Percentiles rank a stretch among this genome's conserved stretches.
Conservation (phyloP, 2,888 invertebrate genomes). For the Lasioglossum leucozonium region DNA sequence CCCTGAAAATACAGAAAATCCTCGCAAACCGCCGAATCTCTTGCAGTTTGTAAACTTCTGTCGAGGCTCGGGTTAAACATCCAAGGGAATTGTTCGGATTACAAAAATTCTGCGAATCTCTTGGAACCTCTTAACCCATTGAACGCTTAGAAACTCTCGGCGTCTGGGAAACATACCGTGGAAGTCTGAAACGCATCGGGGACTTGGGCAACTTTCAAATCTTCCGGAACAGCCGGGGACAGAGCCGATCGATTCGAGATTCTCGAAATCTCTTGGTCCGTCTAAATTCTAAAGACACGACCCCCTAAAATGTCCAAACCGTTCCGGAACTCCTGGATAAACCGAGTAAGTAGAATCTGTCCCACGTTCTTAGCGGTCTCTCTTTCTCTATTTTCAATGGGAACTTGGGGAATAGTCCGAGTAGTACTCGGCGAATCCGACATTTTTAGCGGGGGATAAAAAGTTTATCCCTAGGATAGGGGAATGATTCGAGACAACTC, state of each 20-base stretch:
- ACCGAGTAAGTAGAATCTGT: neutral
- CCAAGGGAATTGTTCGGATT: neutral
- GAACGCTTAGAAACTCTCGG: neutral
- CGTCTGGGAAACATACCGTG: neutral
- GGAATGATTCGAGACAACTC: conserved; percentile 2
- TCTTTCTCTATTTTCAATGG: neutral
- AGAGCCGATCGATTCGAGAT: neutral
- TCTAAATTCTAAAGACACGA: neutral
- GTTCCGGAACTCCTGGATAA: neutral
- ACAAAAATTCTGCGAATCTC: neutral
- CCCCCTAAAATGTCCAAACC: neutral
- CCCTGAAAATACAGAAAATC: neutral
- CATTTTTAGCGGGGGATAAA: neutral
- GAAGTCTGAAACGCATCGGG: conserved; percentile 1
- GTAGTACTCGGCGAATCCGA: neutral
- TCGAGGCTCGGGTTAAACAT: neutral
- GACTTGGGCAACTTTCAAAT: neutral
- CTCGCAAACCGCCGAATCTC: neutral
- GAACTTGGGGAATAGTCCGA: neutral
- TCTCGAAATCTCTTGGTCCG: neutral
- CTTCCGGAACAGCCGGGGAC: conserved; percentile 1
- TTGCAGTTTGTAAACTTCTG: neutral
- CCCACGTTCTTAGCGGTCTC: neutral
- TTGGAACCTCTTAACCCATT: neutral
- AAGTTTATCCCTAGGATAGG: neutral